phyloP scores from a whole-genome alignment of 2,888 invertebrate species.

The Cheilosia vernalis region DNA sequence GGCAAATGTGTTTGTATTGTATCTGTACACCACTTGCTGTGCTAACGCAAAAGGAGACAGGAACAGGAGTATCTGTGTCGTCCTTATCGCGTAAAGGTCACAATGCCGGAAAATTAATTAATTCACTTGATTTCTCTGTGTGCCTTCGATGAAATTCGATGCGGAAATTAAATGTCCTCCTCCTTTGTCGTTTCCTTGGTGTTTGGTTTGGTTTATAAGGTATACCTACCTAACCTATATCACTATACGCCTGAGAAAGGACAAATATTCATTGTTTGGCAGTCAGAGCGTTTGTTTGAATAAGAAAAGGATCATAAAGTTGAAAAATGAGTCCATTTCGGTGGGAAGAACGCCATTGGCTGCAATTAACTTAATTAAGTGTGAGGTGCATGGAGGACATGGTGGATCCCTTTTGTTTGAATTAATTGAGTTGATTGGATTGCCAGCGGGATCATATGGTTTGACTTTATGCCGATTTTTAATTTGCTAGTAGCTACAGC shows the following conservation, averaged over 20 bases:
- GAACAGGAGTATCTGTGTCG: conserved; percentile 10
- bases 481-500: not conserved
- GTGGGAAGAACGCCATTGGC: conserved; percentile 39
- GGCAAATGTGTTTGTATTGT: conserved; percentile 43
- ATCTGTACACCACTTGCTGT: conserved; percentile 2
- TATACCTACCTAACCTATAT: not conserved
- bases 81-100: conserved; percentile 68
- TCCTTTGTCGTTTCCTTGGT: not conserved
- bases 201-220: not conserved
- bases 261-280: conserved; percentile 61
- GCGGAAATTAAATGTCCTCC: conserved; percentile 70
- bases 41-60: no score
- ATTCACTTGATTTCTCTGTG: conserved; percentile 70
- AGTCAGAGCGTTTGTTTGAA: conserved; percentile 54
- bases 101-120: conserved; percentile 75
- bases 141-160: conserved; percentile 63
- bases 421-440: conserved; percentile 53
- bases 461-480: conserved; percentile 7
- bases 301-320: conserved; percentile 59
- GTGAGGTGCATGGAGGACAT: conserved; percentile 19
- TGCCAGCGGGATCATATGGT: conserved; percentile 1
- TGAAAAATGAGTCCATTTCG: conserved; percentile 62
- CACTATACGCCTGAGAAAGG: conserved; percentile 28
- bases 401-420: conserved; percentile 16
- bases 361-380: conserved; percentile 70